Conservation (phyloP, 2,113 vertebrate genomes). For the Octodon degus region DNA sequence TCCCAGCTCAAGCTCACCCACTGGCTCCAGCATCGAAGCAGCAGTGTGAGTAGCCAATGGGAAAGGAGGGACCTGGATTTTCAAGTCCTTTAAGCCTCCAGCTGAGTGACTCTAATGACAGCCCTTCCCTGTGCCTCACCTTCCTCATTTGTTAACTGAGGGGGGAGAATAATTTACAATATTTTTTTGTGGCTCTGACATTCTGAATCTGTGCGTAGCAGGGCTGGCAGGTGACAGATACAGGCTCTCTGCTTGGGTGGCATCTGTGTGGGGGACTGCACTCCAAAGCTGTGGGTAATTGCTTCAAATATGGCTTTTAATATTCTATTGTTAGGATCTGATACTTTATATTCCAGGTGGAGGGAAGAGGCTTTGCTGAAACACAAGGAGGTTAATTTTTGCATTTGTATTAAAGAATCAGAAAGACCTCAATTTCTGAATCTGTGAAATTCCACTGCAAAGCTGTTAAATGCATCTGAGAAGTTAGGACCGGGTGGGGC, state of each 20-base stretch:
- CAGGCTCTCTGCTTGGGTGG: conserved; percentile 67
- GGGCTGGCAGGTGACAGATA: conserved; percentile 73
- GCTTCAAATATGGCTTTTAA: conserved; percentile 78
- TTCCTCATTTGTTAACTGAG: not conserved
- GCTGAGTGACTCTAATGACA: not conserved
- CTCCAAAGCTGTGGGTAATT: conserved; percentile 78
- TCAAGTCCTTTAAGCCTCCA: not conserved
- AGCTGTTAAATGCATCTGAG: conserved; percentile 67
- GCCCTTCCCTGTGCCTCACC: not conserved
- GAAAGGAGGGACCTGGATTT: not conserved
- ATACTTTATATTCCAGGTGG: conserved; percentile 72
- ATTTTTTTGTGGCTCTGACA: conserved; percentile 50
- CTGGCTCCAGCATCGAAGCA: not conserved
- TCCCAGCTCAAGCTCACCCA: not conserved
- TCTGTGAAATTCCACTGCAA: conserved; percentile 64
- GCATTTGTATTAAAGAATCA: conserved; percentile 64
- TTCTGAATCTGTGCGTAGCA: conserved; percentile 64
- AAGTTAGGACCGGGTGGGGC: not conserved
- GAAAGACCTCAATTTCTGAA: conserved; percentile 63
- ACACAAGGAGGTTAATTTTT: conserved; percentile 60
- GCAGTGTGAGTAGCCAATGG: not conserved
- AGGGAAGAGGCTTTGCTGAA: conserved; percentile 68
- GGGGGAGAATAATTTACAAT: conserved; percentile 32
- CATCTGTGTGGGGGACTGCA: conserved; percentile 78
- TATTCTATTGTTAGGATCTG: conserved; percentile 80